Evolutionary conservation across 2,888 invertebrate genomes (phyloP).

Genomic region (Cybosia mesomella): DNA sequence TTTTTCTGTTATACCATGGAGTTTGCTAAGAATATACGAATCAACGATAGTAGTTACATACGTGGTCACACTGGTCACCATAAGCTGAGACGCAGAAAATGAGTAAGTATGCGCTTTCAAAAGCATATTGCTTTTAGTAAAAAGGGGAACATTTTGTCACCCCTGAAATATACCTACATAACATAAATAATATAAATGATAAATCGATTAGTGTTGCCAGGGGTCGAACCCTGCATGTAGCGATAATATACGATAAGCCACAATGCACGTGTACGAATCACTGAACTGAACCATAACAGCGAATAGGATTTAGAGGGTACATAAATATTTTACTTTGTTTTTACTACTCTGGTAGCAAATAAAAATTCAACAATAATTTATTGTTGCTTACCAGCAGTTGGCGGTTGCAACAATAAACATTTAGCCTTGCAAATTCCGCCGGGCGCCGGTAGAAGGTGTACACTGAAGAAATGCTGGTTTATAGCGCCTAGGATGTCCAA

Average conservation of each 20-base stretch:
- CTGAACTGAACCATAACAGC: constrained; percentile 42
- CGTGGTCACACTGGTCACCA: no score
- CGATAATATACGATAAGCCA: constrained; percentile 47
- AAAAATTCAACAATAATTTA: neutral
- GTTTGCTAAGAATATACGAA: no score
- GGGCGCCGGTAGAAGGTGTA: no score
- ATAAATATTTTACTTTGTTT: neutral
- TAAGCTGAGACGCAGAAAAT: neutral
- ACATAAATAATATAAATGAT: constrained; percentile 51
- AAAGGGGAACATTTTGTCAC: constrained; percentile 21
- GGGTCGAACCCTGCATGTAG: constrained; percentile 49
- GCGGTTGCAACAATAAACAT: no score
- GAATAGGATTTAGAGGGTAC: constrained; percentile 26
- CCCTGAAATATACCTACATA: constrained; percentile 32
- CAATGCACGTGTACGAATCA: constrained; percentile 45
- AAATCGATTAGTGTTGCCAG: constrained; percentile 54
- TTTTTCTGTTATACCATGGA: no score
- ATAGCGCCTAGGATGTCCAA: no score
- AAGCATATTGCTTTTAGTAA: constrained; percentile 25
- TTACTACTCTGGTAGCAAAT: neutral
- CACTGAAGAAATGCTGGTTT: no score
- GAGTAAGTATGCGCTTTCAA: constrained; percentile 11
- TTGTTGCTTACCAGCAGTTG: no score
- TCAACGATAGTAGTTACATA: no score
- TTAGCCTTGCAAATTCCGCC: no score